phyloP scores from a whole-genome alignment of 2,888 invertebrate genomes.

The Sarcophaga variegata region DNA sequence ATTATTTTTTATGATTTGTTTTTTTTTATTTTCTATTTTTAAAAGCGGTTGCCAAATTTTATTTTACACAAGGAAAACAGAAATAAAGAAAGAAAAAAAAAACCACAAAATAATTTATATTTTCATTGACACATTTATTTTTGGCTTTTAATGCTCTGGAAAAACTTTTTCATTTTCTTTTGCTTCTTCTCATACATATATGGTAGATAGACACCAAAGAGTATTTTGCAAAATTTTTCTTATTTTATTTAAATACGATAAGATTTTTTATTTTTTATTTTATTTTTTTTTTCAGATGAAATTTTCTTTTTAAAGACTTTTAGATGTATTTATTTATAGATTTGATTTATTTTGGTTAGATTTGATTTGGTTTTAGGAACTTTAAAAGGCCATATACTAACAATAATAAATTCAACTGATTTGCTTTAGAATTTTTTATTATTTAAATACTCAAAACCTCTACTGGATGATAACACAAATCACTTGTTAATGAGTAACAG shows the following conservation, averaged over 20 bases:
- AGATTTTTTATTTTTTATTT: neutral
- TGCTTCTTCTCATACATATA: neutral
- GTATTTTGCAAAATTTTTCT: constrained; percentile 44
- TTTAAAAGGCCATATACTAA: constrained; percentile 10
- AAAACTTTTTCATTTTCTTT: constrained; percentile 29
- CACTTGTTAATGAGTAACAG: too few species aligned
- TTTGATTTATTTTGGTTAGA: constrained; percentile 38
- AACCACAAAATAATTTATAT: too few species aligned
- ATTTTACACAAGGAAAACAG: neutral
- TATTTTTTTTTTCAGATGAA: neutral
- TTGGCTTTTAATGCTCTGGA: constrained; percentile 35
- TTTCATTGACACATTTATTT: constrained; percentile 46
- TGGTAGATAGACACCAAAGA: too few species aligned
- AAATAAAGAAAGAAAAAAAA: too few species aligned
- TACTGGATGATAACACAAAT: too few species aligned
- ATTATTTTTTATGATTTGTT: constrained; percentile 32
- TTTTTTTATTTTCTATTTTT: constrained; percentile 31
- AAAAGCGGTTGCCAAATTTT: constrained; percentile 49
- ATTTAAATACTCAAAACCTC: too few species aligned
- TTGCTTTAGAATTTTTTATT: too few species aligned
- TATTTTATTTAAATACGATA: neutral
- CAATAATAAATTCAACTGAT: too few species aligned
- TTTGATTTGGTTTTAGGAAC: neutral
- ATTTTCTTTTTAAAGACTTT: neutral
- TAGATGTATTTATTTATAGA: neutral